Base-by-base conservation (phyloP, 2,113 vertebrate genomes). In the Arvicanthis niloticus region DNA sequence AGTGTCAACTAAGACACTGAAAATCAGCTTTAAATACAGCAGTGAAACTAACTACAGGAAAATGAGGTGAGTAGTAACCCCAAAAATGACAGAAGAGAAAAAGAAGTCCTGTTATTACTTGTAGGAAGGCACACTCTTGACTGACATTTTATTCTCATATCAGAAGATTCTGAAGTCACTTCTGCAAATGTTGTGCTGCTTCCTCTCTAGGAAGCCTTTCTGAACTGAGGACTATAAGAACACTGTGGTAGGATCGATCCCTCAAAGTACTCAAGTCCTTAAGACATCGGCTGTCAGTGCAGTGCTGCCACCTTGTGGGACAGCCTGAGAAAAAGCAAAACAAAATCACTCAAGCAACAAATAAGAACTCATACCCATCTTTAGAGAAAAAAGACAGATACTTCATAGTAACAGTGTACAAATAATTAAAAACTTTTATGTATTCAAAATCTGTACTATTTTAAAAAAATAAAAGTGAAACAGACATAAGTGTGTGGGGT, bases 231-330 rank as follows among this genome's bases (percentile, higher is more conserved):
- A 68, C 87, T 84, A 1, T 16, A 58, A 58, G 62, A 40, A 76
- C 51, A 40, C 29, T 70, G 72, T 29, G 45, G 40, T 65, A 93
- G 48, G 89, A 29, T 37, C 45, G 89, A 29, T 37, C 45, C 51
- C 45, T 1, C 31, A 16, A 42, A 86, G 10, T 9, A 15, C 67
- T 40, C 4, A 16, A 26, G 56, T 60, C 34, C 56, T 70, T 58
- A 75, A 51, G 17, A 72, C 37, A 65, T 21, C 17, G 12, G 9
- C 56, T 92, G 67, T 19, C 73, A 62, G 68, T 42, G 5, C 37
- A 40, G 45, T 96, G 97, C 97, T 98, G 96, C 97, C 96, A 97
- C 93, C 95, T 1, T 77, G 91, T 95, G 97, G 96, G 90, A 80
- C 21, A 95, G 84, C 45, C 68, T 89, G 42, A 56, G n/a, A 87